Conservation (phyloP, 2,113 vertebrate species). For the Mustela nigripes region DNA sequence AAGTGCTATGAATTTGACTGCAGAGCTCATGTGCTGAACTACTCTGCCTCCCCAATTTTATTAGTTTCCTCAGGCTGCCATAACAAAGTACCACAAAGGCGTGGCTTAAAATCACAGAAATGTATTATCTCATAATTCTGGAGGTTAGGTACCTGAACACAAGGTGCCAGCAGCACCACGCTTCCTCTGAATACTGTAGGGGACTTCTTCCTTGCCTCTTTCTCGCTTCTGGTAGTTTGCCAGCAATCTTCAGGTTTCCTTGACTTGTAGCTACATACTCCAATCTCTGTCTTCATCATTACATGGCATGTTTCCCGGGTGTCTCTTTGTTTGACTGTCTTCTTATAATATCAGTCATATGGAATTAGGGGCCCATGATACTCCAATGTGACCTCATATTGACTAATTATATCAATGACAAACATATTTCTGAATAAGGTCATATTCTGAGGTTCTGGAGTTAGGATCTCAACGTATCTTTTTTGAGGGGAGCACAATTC, state of each 20-base stretch:
- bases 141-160: not conserved
- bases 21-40: not conserved
- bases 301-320: no score
- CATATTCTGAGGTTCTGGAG: not conserved
- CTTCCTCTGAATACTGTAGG: not conserved
- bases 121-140: not conserved
- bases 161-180: not conserved
- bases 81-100: not conserved
- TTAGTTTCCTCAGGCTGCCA: not conserved
- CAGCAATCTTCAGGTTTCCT: no score
- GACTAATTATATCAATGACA: not conserved
- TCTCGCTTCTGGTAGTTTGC: not conserved
- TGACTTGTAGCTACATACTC: no score
- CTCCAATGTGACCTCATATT: not conserved
- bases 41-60: not conserved
- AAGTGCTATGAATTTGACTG: not conserved
- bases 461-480: not conserved
- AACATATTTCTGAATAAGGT: not conserved
- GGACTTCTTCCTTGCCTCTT: not conserved
- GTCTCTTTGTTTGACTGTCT: not conserved
- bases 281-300: not conserved
- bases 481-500: not conserved
- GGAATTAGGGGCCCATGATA: not conserved
- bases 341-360: not conserved
- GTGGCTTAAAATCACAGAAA: not conserved